Conservation (phyloP, 2,888 invertebrate genomes). For the Xestia ashworthii region DNA sequence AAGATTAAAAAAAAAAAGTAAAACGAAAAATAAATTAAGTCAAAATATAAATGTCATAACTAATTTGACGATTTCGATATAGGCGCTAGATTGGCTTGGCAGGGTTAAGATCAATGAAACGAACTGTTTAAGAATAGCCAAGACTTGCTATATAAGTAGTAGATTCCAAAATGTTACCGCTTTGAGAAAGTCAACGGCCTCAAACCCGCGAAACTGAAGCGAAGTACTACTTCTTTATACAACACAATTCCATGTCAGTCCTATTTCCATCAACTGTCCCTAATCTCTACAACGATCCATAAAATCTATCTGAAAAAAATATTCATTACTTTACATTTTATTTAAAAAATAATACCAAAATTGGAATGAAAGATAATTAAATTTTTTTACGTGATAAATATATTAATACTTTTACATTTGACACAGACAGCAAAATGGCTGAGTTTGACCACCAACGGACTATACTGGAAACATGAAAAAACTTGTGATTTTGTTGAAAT, state of each 20-base stretch:
- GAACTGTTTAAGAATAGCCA: constrained; percentile 30
- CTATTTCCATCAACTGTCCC: constrained; percentile 39
- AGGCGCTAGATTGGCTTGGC: constrained; percentile 36
- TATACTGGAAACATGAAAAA: constrained; percentile 1
- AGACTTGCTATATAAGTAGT: constrained; percentile 8
- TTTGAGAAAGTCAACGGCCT: constrained; percentile 25
- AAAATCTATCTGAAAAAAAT: constrained; percentile 53
- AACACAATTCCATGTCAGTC: constrained; percentile 58
- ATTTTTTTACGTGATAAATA: constrained; percentile 45
- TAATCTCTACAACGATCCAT: constrained; percentile 57
- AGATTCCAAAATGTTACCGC: constrained; percentile 17
- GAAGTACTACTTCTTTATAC: constrained; percentile 26
- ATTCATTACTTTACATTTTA: constrained; percentile 46
- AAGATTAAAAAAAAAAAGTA: constrained; percentile 22
- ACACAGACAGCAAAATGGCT: constrained; percentile 55
- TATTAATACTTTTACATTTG: constrained; percentile 70
- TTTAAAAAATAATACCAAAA: constrained; percentile 38
- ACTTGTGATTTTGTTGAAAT: constrained; percentile 6
- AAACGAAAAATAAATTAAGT: constrained; percentile 28
- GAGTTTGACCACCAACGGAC: constrained; percentile 49
- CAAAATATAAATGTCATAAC: constrained; percentile 53
- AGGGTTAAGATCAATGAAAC: constrained; percentile 30
- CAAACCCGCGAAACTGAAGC: constrained; percentile 36
- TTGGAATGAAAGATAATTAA: constrained; percentile 62
- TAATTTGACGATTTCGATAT: constrained; percentile 27